These are phyloP conservation scores for Nomada ferruginata DNA, from an alignment of 2,888 invertebrate genomes.

Conservation along the genomic window DNA sequence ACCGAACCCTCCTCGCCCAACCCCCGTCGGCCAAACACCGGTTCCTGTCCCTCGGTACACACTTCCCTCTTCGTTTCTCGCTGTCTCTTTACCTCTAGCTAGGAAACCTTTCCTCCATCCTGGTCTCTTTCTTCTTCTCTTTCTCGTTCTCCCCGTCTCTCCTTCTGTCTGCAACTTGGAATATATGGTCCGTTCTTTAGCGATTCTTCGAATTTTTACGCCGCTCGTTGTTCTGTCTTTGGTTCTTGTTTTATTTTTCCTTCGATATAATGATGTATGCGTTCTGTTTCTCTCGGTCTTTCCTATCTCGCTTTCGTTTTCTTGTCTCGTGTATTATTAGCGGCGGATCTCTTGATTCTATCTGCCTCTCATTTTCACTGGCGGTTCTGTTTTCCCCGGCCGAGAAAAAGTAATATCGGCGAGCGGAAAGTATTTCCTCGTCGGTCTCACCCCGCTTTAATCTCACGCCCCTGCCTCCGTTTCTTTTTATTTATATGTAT, in stretches of 20 bases:
- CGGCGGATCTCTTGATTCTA: not conserved
- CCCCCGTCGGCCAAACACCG: slow-evolving; percentile 74
- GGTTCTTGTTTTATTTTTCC: not conserved
- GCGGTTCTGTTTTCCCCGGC: not conserved
- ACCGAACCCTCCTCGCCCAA: slow-evolving; percentile 80
- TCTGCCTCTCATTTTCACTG: slow-evolving; percentile 7
- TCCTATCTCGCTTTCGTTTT: too few species aligned
- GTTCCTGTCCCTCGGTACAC: slow-evolving; percentile 72
- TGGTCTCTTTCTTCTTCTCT: not conserved
- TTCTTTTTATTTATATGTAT: slow-evolving; percentile 24
- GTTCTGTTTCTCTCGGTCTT: not conserved
- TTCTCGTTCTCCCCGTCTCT: not conserved
- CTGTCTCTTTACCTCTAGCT: slow-evolving; percentile 48
- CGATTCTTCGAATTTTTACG: slow-evolving; percentile 18
- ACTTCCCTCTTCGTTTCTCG: slow-evolving; percentile 60
- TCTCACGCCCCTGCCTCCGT: slow-evolving; percentile 1
- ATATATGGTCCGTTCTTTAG: not conserved
- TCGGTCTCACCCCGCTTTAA: slow-evolving; percentile 38
- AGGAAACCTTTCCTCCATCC: slow-evolving; percentile 1
- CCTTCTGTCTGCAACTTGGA: not conserved
- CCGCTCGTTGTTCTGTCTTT: not conserved
- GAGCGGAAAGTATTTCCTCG: slow-evolving; percentile 16
- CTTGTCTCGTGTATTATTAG: not conserved
- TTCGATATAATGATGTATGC: not conserved
- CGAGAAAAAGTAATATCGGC: slow-evolving; percentile 22